A percentile compares a stretch with the other conserved stretches of the same genome.
These are phyloP conservation scores for Pediacus dermestoides DNA, from an alignment of 2,888 invertebrate species.

Conservation along the genomic window DNA sequence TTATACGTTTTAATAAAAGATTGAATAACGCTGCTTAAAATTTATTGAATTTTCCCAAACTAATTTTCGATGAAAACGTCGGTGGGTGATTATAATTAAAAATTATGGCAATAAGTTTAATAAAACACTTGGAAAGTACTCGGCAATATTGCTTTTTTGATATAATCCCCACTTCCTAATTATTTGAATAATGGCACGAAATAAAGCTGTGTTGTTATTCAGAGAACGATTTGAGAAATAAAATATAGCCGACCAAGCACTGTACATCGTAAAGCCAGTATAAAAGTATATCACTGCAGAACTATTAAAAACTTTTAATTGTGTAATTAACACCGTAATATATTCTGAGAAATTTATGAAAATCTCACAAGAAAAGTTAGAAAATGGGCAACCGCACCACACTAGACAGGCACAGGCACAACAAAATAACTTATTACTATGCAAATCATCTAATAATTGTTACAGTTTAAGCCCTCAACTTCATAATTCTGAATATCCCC, in stretches of 20 bases:
- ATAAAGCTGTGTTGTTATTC: constrained; percentile 6
- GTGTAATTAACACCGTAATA: constrained; percentile 30
- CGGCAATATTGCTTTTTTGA: too few relatives aligned
- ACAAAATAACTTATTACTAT: constrained; percentile 15
- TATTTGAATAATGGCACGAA: constrained; percentile 9
- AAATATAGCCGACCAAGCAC: constrained; percentile 11
- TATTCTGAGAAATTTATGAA: constrained; percentile 23
- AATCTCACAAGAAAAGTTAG: constrained; percentile 8
- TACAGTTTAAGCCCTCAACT: constrained; percentile 14
- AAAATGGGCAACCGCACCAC: constrained; percentile 5
- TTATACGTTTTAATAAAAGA: constrained; percentile 25
- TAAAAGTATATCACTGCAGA: constrained; percentile 22
- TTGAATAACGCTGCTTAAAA: too few relatives aligned
- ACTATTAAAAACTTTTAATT: constrained; percentile 31
- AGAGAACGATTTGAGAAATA: constrained; percentile 8
- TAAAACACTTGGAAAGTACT: too few relatives aligned
- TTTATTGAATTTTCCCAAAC: too few relatives aligned
- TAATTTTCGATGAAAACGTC: too few relatives aligned
- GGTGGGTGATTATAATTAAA: too few relatives aligned
- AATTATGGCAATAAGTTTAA: too few relatives aligned
- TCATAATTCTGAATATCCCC: constrained; percentile 14
- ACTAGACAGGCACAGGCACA: constrained; percentile 2
- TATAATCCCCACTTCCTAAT: too few relatives aligned
- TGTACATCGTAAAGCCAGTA: constrained; percentile 8
- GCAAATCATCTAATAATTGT: constrained; percentile 20